Base-by-base conservation (phyloP, 2,888 invertebrate species). In the Acrocyrtus sp. region DNA sequence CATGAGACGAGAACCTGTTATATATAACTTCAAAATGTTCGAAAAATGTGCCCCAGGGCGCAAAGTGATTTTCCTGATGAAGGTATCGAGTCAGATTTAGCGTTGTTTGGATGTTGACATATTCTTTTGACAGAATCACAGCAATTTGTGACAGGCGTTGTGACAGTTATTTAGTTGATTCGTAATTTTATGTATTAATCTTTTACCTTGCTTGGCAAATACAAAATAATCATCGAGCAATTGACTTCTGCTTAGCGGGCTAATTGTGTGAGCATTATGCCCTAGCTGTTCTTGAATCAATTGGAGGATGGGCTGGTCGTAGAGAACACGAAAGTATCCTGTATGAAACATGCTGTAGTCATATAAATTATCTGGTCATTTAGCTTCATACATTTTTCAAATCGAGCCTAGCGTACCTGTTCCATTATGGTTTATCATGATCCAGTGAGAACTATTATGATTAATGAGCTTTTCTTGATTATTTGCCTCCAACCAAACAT, bases 201-300 rank as follows among this genome's bases (percentile, higher is more conserved):
- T n/a, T 70, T 61, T 74, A 79, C 80, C 65, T 43, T 72, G n/a
- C 15, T 53, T 47, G 0, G 74, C 72, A 54, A 77, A 60, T 5
- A 61, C 48, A 45, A 79, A 77, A 47, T 79, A 79, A 39, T 80
- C 80, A 43, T 79, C 78, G 8, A 80, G 21, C 1, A 80, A n/a
- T 43, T 80, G 78, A 39, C 75, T 70, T 61, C 74, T 74, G 12
- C 60, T 75, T 22, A 69, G 15, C 0, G 73, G 50, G 50, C 65
- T 67, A 19, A 80, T 75, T 1, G 54, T 53, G 8, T n/a, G 41
- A 1, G 60, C 26, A 47, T 78, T 29, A 1, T 19, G 15, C 10
- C 73, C 74, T 17, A 80, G 51, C 27, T 78, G 76, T 1, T 27
- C n/a, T 24, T 72, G 43, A 50, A 80, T 78, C 0, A 73, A 41